Conservation (phyloP, 1,140 invertebrate genomes). For the Penaeus indicus region DNA sequence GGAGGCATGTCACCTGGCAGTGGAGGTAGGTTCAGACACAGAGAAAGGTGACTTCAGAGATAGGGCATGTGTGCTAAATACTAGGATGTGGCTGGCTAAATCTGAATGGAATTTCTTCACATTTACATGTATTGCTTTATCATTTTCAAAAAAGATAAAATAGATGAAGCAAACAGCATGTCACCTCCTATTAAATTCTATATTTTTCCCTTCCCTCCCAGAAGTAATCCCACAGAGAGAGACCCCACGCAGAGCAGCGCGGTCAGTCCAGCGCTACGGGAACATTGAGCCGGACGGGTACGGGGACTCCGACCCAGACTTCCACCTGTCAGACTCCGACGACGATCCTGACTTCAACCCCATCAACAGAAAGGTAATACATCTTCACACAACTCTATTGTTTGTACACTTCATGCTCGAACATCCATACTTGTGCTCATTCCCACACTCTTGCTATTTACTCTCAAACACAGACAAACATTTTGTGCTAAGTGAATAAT, state of each 20-base stretch:
- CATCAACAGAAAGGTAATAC: slow-evolving; percentile 31
- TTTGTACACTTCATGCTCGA: too few species aligned
- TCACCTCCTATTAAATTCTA: too few species aligned
- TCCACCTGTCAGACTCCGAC: slow-evolving; percentile 49
- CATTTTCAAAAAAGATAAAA: too few species aligned
- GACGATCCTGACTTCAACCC: slow-evolving; percentile 58
- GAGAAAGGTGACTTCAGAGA: not conserved
- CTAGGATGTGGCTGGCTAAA: too few species aligned
- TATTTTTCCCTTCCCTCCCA: not conserved
- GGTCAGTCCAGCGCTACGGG: slow-evolving; percentile 41
- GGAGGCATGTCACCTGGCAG: not conserved
- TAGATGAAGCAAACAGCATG: too few species aligned
- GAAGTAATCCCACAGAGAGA: slow-evolving; percentile 30
- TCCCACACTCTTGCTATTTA: too few species aligned
- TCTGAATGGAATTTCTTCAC: too few species aligned
- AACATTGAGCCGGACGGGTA: slow-evolving; percentile 43
- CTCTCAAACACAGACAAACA: too few species aligned
- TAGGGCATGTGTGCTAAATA: not conserved
- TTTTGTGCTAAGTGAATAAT: too few species aligned
- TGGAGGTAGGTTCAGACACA: not conserved
- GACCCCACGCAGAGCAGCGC: slow-evolving; percentile 37
- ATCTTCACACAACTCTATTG: too few species aligned
- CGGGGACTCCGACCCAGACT: slow-evolving; percentile 52
- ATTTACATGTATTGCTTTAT: too few species aligned
- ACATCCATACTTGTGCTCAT: too few species aligned